These are phyloP conservation scores for Patella caerulea DNA, from an alignment of 2,888 invertebrate species.

Conservation along the genomic window DNA sequence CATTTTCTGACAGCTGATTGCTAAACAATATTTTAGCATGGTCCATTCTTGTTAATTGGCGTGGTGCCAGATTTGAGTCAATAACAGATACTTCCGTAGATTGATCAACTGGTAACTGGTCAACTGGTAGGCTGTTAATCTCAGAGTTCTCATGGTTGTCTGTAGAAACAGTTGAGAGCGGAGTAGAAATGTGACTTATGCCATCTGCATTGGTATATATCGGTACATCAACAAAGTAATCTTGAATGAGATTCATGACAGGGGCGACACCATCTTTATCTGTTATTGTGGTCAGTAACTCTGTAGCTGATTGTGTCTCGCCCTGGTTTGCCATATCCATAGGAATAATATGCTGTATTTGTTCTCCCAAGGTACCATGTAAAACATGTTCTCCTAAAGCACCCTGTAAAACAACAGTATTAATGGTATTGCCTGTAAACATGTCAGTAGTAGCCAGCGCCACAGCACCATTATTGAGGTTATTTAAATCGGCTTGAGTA, in stretches of 20 bases:
- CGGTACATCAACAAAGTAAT: conserved; percentile 1
- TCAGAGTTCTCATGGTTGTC: neutral
- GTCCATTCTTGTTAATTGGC: neutral
- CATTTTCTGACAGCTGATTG: conserved; percentile 9
- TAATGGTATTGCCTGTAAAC: neutral
- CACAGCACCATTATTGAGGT: neutral
- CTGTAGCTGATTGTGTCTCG: conserved; percentile 1
- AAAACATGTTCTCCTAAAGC: neutral
- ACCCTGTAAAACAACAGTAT: conserved; percentile 1
- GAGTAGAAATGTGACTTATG: neutral
- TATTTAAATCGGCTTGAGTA: conserved; percentile 4
- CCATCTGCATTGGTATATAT: neutral
- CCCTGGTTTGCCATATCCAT: neutral
- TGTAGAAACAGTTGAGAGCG: neutral
- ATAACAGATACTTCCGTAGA: neutral
- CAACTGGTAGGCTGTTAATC: neutral
- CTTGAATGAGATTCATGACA: conserved; percentile 12
- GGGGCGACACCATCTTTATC: conserved; percentile 6
- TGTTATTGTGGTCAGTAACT: neutral
- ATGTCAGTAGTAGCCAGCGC: neutral
- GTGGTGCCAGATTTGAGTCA: neutral
- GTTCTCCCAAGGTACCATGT: neutral
- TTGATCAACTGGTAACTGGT: neutral
- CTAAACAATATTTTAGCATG: conserved; percentile 3
- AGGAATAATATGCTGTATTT: neutral